These are phyloP conservation scores for Limnephilus lunatus DNA, from an alignment of 2,888 invertebrate genomes.

Conservation along the genomic window DNA sequence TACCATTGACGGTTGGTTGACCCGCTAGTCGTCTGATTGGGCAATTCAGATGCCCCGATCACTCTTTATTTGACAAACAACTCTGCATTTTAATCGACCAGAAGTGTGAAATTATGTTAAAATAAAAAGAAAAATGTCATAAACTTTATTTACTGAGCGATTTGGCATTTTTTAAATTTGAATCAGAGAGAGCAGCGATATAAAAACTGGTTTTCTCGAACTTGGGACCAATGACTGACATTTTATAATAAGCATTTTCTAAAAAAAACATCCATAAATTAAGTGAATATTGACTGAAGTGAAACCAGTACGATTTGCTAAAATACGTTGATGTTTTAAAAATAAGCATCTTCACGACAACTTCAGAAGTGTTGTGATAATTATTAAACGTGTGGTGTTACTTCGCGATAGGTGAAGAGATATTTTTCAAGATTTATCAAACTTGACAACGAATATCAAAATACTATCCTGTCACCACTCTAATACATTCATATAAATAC, in stretches of 20 bases:
- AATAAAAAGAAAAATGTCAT: neutral
- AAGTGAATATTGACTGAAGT: neutral
- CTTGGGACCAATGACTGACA: neutral
- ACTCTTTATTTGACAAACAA: conserved; percentile 2
- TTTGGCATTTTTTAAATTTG: neutral
- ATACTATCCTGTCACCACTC: neutral
- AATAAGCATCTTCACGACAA: neutral
- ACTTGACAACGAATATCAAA: neutral
- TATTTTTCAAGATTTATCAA: neutral
- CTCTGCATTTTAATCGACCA: neutral
- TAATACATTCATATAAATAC: neutral
- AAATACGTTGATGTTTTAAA: neutral
- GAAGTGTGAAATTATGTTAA: neutral
- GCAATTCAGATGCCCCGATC: neutral
- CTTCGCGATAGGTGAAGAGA: neutral
- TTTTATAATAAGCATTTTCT: neutral
- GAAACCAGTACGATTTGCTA: neutral
- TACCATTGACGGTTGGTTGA: neutral
- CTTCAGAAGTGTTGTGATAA: neutral
- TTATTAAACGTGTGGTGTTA: neutral
- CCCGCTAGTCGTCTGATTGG: neutral
- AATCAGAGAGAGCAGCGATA: neutral
- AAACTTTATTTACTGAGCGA: neutral
- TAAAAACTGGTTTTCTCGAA: neutral
- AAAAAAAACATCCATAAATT: neutral